Evolutionary conservation across 2,888 invertebrate species (phyloP), one percentile per base, ranked within the genome.

Genomic region (Argyresthia goedartella): DNA sequence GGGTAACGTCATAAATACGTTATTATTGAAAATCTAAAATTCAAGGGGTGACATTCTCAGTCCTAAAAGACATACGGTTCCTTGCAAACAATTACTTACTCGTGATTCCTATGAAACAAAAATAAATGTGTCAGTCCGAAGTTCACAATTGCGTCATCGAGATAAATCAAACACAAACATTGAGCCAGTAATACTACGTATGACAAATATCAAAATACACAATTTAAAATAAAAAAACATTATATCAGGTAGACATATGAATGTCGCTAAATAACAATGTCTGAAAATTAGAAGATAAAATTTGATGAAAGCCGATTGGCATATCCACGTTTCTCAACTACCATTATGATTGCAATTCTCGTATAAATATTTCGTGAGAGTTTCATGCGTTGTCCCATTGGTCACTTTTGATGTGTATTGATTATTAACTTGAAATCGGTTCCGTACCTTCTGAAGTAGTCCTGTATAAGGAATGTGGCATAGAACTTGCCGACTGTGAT

Each of bases 401-500:
- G 6, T 25, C 3, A 4, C 25, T 25, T 25, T 25, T 6, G 6
- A 2, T 25, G 25, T 25, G 25, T 25, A 25, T 25, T 25, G 4
- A 14, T 1, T 14, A 15, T 44, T 44, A 14, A 2, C 11, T 43
- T 7, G 15, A 2, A 1, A 14, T 9, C 8, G 9, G 8, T 44
- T 9, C n/a, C 13, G 66, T 55, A 84, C 85, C 99, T 91, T 64
- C 99, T 91, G 85, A 99, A 99, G 82, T 99, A 99, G 80, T 99
- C 99, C 85, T 99, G 99, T 69, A 99, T 99, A 35, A 99, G 92
- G 89, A 99, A 99, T n/a, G 99, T 99, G 47, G 99, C 99, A 81
- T 99, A 99, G 87, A 99, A 99, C 84, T 99, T 99, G 54, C 99
- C 99, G 9, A 99, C 99, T 0, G 99, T 99, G 49, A 99, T 98